These are phyloP conservation scores for Suncus etruscus DNA, from an alignment of 2,113 vertebrate genomes.

Conservation along the genomic window DNA sequence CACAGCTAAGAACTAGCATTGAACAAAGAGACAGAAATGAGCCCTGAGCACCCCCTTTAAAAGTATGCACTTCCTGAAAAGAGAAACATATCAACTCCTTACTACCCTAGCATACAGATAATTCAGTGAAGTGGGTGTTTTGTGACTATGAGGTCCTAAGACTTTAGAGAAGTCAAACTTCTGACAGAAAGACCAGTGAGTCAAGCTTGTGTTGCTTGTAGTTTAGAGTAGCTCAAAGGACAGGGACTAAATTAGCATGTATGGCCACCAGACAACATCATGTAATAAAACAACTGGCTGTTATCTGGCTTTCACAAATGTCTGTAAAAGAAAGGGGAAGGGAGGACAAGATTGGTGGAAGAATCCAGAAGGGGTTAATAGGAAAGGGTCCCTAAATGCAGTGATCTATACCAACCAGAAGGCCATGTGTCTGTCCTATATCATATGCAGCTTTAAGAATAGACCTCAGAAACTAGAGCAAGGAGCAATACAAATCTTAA, in stretches of 20 bases:
- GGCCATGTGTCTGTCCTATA: neutral
- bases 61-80: neutral
- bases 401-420: neutral
- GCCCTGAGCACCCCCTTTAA: too few relatives aligned
- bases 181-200: neutral
- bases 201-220: rapidly evolving
- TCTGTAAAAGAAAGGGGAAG: neutral
- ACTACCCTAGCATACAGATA: neutral
- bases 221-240: neutral
- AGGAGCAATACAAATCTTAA: neutral
- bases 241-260: neutral
- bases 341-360: neutral
- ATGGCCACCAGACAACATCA: neutral
- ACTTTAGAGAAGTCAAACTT: neutral
- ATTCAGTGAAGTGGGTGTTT: neutral
- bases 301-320: neutral
- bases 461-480: neutral
- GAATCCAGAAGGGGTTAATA: too few relatives aligned
- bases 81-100: neutral
- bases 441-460: neutral
- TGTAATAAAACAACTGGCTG: neutral
- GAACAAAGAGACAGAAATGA: too few relatives aligned
- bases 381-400: neutral
- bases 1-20: too few relatives aligned
- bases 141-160: neutral